phyloP scores from a whole-genome alignment of 2,113 vertebrate genomes.

The Suricata suricatta region DNA sequence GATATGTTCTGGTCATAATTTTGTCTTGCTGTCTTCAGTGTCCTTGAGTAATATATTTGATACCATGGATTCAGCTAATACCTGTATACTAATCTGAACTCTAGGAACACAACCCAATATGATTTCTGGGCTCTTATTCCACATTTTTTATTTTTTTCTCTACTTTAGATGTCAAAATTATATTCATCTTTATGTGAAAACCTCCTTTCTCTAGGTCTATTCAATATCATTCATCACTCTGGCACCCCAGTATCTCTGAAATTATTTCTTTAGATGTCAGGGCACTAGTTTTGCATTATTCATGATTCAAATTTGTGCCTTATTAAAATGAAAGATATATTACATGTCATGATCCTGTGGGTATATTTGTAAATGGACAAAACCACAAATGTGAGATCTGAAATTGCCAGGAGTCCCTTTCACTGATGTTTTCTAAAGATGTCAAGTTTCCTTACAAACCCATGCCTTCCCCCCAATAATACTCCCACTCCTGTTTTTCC shows the following conservation, averaged over 20 bases:
- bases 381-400: background rate
- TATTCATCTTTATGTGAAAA: background rate
- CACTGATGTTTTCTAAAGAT: background rate
- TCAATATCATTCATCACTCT: background rate
- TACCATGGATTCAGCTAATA: background rate
- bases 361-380: conserved; percentile 4
- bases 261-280: background rate
- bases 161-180: conserved; percentile 24
- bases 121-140: background rate
- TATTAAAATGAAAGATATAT: background rate
- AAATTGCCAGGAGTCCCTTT: background rate
- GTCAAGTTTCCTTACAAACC: background rate
- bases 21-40: background rate
- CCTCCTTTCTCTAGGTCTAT: background rate
- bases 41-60: conserved; percentile 7
- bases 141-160: background rate
- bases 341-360: background rate
- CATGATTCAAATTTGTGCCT: conserved; percentile 30
- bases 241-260: background rate
- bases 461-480: background rate
- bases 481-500: background rate
- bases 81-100: background rate
- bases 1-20: background rate
- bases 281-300: background rate
- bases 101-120: background rate